A percentile compares a stretch with the other conserved stretches of the same genome.
These are phyloP conservation scores for Cephalopholis sonnerati DNA, from an alignment of 2,113 vertebrate species.

Conservation along the genomic window DNA sequence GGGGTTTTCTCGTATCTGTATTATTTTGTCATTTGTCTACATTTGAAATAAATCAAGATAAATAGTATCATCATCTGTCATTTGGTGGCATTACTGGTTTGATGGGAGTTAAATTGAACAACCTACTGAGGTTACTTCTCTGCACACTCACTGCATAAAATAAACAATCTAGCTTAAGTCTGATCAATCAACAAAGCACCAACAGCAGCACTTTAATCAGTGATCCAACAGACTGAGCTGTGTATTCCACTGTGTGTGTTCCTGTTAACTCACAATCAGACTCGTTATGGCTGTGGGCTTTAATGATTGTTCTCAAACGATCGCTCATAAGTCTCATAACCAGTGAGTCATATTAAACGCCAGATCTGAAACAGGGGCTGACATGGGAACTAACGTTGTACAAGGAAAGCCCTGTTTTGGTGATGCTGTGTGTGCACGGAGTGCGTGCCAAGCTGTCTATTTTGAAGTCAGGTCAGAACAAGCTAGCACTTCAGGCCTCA, in stretches of 20 bases:
- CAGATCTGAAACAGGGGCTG: conserved; percentile 59
- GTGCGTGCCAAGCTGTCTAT: conserved; percentile 76
- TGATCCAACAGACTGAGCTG: conserved; percentile 14
- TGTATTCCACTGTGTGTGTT: conserved; percentile 23
- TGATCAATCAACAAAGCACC: conserved; percentile 28
- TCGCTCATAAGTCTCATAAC: conserved; percentile 42
- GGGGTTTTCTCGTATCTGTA: conserved; percentile 33
- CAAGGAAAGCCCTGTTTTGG: conserved; percentile 77
- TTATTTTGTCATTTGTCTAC: conserved; percentile 55
- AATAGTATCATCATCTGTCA: conserved; percentile 47
- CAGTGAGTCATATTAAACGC: conserved; percentile 65
- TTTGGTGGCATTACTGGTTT: conserved; percentile 18
- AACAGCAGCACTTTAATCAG: conserved; percentile 33
- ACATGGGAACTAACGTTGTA: conserved; percentile 72
- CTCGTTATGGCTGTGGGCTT: conserved; percentile 33
- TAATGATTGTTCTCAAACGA: conserved; percentile 42
- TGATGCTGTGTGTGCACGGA: conserved; percentile 50
- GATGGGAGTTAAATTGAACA: conserved; percentile 33
- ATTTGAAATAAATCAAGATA: conserved; percentile 51
- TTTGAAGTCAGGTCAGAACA: conserved; percentile 82
- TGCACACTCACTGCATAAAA: not conserved
- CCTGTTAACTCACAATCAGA: conserved; percentile 56
- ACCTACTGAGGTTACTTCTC: not conserved
- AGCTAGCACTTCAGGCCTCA: conserved; percentile 68
- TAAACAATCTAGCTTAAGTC: conserved; percentile 15